Evolutionary conservation across 2,113 vertebrate species (phyloP).

Genomic region (Copsychus sechellarum): DNA sequence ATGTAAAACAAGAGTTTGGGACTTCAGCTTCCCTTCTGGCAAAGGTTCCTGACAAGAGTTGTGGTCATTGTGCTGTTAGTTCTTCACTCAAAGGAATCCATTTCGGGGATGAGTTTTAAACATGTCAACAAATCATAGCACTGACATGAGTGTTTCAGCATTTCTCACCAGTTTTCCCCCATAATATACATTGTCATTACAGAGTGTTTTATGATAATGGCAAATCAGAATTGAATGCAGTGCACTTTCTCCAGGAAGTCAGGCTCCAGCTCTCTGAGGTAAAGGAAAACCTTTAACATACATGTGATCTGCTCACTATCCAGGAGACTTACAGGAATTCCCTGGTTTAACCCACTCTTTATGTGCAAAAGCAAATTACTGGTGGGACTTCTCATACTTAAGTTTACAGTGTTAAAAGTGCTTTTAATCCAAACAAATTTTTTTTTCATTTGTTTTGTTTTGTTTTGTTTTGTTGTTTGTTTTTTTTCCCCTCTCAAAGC

Average conservation of each 20-base stretch:
- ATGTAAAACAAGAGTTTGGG: background rate
- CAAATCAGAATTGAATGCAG: background rate
- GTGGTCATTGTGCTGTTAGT: background rate
- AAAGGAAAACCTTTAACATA: background rate
- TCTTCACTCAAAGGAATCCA: background rate
- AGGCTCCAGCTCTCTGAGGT: background rate
- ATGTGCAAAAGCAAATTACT: background rate
- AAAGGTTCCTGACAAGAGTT: background rate
- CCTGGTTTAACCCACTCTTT: background rate
- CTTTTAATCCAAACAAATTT: background rate
- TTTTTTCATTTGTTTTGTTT: background rate
- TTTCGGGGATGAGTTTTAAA: background rate
- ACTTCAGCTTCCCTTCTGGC: background rate
- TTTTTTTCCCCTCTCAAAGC: fast-evolving
- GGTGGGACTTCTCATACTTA: background rate
- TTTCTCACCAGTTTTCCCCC: background rate
- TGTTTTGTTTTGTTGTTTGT: background rate
- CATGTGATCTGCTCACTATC: background rate
- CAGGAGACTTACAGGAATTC: background rate
- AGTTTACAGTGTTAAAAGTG: background rate
- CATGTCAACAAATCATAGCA: background rate
- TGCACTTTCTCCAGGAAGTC: background rate
- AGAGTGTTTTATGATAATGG: background rate
- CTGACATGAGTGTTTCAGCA: fast-evolving
- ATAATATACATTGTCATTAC: background rate